Evolutionary conservation across 2,113 vertebrate species (phyloP), one percentile per base, ranked within the genome.

Genomic region (Sigmodon hispidus): DNA sequence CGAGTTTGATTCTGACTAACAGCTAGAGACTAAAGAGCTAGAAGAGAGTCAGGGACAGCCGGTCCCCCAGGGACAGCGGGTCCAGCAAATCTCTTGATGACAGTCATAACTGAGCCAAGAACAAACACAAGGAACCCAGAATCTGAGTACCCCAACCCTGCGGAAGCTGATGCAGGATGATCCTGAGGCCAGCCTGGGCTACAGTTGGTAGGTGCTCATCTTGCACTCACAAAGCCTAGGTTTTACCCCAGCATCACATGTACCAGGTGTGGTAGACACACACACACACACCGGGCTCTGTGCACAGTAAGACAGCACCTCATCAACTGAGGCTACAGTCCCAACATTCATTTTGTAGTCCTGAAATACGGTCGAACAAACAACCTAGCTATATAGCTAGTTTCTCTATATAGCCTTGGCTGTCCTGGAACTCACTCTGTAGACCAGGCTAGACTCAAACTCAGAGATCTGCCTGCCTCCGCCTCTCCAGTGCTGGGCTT

Each of bases 121-220:
- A 61, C 7, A 22, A 61, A 24, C 55, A 43, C 7, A 11, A 29
- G 55, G 55, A 29, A 7, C 24, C n/a, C 79, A 57, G 70, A 40
- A n/a, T 15, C 70, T 40, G 19, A 24, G 70, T 21, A 40, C 8
- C 70, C 43, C 73, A 31, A 29, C 45, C 43, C 26, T 50, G 13
- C 12, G 45, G 73, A 31, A 1, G 73, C 5, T 29, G 73, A 29
- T 5, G 24, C 52, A 59, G 55, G 55, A 57, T 31, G 81, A 19
- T 31, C 59, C 29, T 48, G 80, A 61, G 13, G 7, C n/a, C n/a
- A 83, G 57, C 81, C 80, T 61, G 79, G 52, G 24, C n/a, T 61
- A 31, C 4, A 2, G 5, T 24, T 43, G 55, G 6, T 26, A 15
- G 9, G 11, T 2, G 15, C 26, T 9, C n/a, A 31, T n/a, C 9